These are phyloP conservation scores for Equus quagga DNA, from an alignment of 2,113 vertebrate genomes.

Conservation along the genomic window DNA sequence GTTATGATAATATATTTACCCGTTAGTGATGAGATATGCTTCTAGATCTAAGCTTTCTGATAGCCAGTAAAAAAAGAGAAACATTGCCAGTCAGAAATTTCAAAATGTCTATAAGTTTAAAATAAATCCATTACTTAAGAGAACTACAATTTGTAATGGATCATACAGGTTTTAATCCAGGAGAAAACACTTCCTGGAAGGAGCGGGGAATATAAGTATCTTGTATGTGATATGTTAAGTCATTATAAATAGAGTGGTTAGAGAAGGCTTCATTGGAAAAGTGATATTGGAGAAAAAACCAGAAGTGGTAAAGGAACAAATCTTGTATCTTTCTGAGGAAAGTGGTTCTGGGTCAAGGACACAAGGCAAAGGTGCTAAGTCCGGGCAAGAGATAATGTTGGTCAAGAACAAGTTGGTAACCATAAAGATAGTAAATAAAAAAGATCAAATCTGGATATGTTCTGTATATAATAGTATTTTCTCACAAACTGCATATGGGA, in stretches of 20 bases:
- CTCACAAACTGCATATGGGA: neutral
- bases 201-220: neutral
- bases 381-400: neutral
- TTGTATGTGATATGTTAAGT: neutral
- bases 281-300: neutral
- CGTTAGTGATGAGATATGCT: neutral
- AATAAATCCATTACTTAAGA: neutral
- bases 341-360: neutral
- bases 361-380: neutral
- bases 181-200: neutral
- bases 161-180: neutral
- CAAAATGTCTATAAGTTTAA: neutral
- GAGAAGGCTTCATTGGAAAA: neutral
- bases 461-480: neutral
- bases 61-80: neutral
- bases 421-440: neutral
- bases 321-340: neutral
- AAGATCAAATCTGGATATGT: neutral
- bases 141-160: neutral
- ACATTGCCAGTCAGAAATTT: neutral
- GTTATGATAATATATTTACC: neutral
- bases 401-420: neutral
- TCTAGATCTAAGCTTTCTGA: neutral
- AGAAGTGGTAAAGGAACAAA: neutral
- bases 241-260: neutral